These are phyloP conservation scores for Megalops atlanticus DNA, from an alignment of 2,113 vertebrate species.

Conservation along the genomic window DNA sequence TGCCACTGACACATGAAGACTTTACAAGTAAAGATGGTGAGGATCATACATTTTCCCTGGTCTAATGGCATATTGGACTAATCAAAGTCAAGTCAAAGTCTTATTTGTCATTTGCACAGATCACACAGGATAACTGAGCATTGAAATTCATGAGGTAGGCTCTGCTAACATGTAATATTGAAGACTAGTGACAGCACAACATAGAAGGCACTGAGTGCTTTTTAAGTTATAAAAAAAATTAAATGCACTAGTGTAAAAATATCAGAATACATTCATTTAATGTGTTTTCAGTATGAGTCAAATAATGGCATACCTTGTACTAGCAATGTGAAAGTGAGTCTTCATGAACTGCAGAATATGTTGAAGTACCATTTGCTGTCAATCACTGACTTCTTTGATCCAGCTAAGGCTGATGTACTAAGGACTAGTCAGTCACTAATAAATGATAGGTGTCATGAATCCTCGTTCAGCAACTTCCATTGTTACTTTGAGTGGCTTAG, in stretches of 20 bases:
- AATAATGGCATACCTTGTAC: too few relatives aligned
- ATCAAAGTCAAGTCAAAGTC: too few relatives aligned
- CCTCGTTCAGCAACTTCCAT: too few relatives aligned
- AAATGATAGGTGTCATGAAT: background rate
- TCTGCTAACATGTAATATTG: too few relatives aligned
- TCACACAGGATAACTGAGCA: too few relatives aligned
- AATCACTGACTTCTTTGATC: background rate
- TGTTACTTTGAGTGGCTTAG: too few relatives aligned
- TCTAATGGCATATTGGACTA: background rate
- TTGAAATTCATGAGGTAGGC: too few relatives aligned
- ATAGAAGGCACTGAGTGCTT: too few relatives aligned
- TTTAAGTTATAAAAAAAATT: too few relatives aligned
- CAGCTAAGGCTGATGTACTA: background rate
- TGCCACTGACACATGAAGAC: slow-evolving; percentile 86
- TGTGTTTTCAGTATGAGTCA: background rate
- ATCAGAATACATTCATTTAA: background rate
- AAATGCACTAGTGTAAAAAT: background rate
- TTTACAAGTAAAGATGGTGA: slow-evolving; percentile 72
- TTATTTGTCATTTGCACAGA: too few relatives aligned
- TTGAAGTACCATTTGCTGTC: background rate
- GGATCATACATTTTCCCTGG: slow-evolving; percentile 14
- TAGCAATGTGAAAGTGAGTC: background rate
- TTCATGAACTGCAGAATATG: background rate
- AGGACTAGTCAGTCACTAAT: background rate
- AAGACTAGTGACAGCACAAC: too few relatives aligned